Evolutionary conservation across 1,140 invertebrate species (phyloP).

Genomic region (Homalodisca vitripennis): DNA sequence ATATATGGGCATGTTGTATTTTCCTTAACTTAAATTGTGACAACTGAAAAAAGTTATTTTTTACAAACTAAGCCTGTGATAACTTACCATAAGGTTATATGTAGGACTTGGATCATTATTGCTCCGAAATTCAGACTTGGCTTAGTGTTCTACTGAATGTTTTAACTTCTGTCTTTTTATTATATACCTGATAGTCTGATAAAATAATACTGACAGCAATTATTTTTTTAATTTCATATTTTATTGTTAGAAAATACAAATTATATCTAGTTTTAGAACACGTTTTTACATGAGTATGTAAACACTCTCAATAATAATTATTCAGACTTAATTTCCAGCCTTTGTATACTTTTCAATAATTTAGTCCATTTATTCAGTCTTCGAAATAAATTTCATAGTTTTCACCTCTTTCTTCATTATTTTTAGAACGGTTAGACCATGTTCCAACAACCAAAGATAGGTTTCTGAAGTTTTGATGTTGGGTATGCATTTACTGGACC

Average conservation of each 20-base stretch:
- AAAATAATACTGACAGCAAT: neutral
- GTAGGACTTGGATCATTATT: conserved; percentile 13
- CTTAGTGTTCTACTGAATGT: neutral
- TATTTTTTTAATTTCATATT: neutral
- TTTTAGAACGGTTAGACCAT: neutral
- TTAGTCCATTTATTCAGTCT: neutral
- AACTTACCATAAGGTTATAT: neutral
- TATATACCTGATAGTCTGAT: neutral
- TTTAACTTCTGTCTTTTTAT: neutral
- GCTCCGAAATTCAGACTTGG: conserved; percentile 1
- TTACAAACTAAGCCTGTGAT: neutral
- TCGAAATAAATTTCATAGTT: neutral
- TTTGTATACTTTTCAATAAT: neutral
- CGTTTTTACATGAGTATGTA: neutral
- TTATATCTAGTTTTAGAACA: neutral
- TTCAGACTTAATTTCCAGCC: neutral
- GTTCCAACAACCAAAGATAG: conserved; percentile 22
- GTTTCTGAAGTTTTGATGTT: conserved; percentile 36
- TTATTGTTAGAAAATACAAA: neutral
- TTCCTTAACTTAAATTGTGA: conserved; percentile 6
- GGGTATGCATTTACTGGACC: conserved; percentile 35
- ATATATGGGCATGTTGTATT: neutral
- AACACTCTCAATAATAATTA: neutral
- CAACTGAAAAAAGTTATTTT: neutral
- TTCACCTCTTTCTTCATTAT: too few relatives aligned